Base-by-base conservation (phyloP, 2,888 invertebrate species). In the Eulithis prunata region DNA sequence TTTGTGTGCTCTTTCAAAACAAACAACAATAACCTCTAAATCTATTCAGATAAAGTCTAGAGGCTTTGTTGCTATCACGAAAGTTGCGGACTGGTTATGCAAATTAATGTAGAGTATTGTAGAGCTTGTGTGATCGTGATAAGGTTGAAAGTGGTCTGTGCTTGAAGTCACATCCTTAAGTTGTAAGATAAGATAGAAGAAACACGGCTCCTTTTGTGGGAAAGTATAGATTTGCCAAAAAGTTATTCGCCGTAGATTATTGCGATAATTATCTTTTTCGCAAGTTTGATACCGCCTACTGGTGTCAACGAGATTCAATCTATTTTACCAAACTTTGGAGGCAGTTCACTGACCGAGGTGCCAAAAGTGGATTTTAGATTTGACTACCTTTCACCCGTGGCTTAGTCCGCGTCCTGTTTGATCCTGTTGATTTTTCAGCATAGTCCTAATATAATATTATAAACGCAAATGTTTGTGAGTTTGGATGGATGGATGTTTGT, bases 161-260 rank as follows among this genome's bases (percentile, higher is more conserved):
- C 79, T 77, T 73, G 75, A 74, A 85, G 83, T 81, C 84, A 84
- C 83, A 82, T 83, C 75, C 78, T 80, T 75, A 75, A 80, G 78
- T 74, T 71, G 66, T 70, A 71, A 80, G 85, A 88, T 87, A 88
- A 88, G 84, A 80, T 74, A 66, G 75, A 82, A 86, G 87, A 88
- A 81, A 86, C 86, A 88, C 85, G 81, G 78, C 76, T 73, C 75
- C 77, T 75, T 81, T 81, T 79, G 79, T 74, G 74, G 76, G 73
- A 64, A 76, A 75, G 75, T 78, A 77, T 75, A 78, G 78, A 76
- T 79, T 75, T 74, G 70, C 67, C 1, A 67, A 71, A 72, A 75
- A 71, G 74, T 72, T 68, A 73, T 70, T 70, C 68, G 68, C 70
- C 70, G 74, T 65, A 76, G 70, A 69, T 70, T 57, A 60, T 64